Evolutionary conservation across 2,797 vertebrate species (phyloP).

Genomic region (Diplodus sargus): DNA sequence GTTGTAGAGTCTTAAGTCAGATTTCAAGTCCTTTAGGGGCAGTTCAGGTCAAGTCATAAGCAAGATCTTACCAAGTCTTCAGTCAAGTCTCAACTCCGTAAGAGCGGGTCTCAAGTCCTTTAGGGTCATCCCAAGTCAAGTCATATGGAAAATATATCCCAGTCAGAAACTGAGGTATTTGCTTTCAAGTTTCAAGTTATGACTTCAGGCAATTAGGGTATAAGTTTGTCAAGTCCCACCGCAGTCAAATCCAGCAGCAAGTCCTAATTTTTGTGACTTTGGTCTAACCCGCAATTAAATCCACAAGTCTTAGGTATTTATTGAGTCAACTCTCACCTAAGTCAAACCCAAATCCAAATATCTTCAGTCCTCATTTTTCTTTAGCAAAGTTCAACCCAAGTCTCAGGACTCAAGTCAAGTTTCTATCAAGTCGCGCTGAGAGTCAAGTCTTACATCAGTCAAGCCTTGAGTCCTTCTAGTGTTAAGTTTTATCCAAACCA

Average conservation of each 20-base stretch:
- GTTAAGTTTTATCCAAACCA: neutral
- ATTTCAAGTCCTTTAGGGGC: neutral
- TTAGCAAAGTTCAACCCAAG: neutral
- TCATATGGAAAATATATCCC: neutral
- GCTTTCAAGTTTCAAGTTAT: neutral
- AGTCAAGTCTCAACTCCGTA: neutral
- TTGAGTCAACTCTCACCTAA: neutral
- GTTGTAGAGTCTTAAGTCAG: neutral
- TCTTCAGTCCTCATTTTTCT: too few species aligned
- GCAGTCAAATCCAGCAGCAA: neutral
- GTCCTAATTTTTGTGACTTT: neutral
- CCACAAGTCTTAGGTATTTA: neutral
- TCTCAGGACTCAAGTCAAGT: neutral
- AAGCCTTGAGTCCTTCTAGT: neutral
- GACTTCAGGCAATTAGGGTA: neutral
- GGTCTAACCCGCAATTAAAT: too few species aligned
- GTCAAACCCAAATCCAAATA: neutral
- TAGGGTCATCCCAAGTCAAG: neutral
- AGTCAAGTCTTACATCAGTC: neutral
- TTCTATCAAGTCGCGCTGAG: neutral
- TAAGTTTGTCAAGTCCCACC: neutral
- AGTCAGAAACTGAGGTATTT: neutral
- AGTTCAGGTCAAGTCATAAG: too few species aligned
- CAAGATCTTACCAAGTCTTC: neutral
- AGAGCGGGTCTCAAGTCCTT: neutral